phyloP scores from a whole-genome alignment of 2,888 invertebrate species.

The Nasonia oneida region DNA sequence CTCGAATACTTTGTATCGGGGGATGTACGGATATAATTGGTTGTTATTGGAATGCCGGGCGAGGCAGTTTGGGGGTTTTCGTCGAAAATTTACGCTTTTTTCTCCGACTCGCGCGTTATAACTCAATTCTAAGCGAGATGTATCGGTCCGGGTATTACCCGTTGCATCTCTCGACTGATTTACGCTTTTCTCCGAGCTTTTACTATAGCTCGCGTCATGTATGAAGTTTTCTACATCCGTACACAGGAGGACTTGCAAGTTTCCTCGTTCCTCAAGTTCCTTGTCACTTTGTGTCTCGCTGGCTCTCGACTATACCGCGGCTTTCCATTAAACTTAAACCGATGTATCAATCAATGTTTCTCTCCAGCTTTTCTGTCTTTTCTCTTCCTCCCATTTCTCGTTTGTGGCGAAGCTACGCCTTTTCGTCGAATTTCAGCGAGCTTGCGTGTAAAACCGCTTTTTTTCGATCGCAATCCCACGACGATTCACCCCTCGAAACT shows the following conservation, averaged over 20 bases:
- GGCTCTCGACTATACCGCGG: constrained; percentile 6
- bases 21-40: constrained; percentile 37
- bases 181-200: constrained; percentile 49
- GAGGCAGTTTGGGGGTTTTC: constrained; percentile 22
- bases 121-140: constrained; percentile 57
- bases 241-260: constrained; percentile 26
- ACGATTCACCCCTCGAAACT: neutral
- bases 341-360: constrained; percentile 61
- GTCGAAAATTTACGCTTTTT: neutral
- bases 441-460: constrained; percentile 26
- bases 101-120: constrained; percentile 21
- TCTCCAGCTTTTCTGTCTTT: constrained; percentile 4
- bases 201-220: constrained; percentile 31
- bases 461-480: neutral
- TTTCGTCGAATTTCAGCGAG: constrained; percentile 41
- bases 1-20: neutral
- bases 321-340: constrained; percentile 60
- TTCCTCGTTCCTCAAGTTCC: constrained; percentile 55
- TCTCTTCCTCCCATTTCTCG: constrained; percentile 33
- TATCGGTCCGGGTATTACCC: constrained; percentile 43
- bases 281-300: constrained; percentile 51
- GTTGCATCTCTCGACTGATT: constrained; percentile 24
- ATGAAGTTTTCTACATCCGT: constrained; percentile 35
- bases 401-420: neutral
- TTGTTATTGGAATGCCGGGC: constrained; percentile 37